Evolutionary conservation across 2,888 invertebrate genomes (phyloP), one percentile per base, ranked within the genome.

Genomic region (Cryptus armator): DNA sequence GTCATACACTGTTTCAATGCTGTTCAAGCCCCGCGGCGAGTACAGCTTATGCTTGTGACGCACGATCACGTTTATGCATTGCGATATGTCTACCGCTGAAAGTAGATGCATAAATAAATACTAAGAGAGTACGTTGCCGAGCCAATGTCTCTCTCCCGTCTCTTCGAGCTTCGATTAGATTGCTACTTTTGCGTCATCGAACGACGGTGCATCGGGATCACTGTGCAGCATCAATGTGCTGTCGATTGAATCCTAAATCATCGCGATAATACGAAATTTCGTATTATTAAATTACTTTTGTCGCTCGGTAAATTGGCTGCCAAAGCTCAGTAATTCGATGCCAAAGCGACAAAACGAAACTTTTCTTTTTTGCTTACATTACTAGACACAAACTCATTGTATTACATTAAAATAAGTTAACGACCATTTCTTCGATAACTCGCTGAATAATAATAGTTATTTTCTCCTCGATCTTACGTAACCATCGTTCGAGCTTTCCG

Each of bases 1-100:
- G 51, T 70, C 53, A 19, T 29, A 70, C 32, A 29, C 59, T 72
- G 72, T 72, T 71, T 43, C 43, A 37, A 6, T 19, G 56, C 19
- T 56, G 4, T 19, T 4, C 10, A 24, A 10, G 56, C 56, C 56
- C 19, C 37, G 56, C 56, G 56, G 19, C 10, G 19, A 56, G 10
- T 56, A 12, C 10, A 5, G 56, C 56, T 37, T 37, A 56, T 19
- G 19, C 19, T 19, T 24, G 24, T 56, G 19, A 56, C 56, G 10
- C 56, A 24, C 56, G 56, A 24, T 16, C 19, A 19, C 19, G 19
- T 56, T 56, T 10, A 56, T 56, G 56, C 24, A 56, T 56, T 19
- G 56, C 56, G 56, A 56, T 37, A 37, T 56, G 56, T 56, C 19
- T 56, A 16, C 56, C 24, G 56, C 24, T 56, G 9, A 7, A 9